Evolutionary conservation across 2,888 invertebrate genomes (phyloP).

Genomic region (Dicranocentrus wangi): DNA sequence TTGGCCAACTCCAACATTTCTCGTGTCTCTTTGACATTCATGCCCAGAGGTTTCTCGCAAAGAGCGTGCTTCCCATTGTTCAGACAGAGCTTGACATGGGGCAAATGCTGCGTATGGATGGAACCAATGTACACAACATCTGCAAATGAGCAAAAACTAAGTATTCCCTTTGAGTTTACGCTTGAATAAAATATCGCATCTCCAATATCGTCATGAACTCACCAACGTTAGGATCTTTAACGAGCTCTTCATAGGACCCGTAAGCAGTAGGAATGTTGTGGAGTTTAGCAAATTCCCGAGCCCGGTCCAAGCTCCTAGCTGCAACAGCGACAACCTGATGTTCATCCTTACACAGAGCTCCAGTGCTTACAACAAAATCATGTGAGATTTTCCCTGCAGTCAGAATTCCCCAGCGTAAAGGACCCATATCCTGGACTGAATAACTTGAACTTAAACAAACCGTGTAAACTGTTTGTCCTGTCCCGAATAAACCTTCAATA

Average conservation of each 20-base stretch:
- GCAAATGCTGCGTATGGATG: conserved; percentile 84
- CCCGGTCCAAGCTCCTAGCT: conserved; percentile 83
- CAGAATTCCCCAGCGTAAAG: conserved; percentile 88
- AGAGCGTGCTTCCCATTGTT: conserved; percentile 87
- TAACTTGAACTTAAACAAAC: no score
- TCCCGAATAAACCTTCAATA: no score
- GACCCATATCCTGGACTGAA: conserved; percentile 46
- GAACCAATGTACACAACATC: conserved; percentile 91
- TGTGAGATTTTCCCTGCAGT: conserved; percentile 89
- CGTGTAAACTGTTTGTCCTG: no score
- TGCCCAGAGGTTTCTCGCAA: conserved; percentile 91
- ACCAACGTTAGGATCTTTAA: conserved; percentile 86
- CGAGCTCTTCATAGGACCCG: conserved; percentile 85
- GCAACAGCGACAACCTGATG: conserved; percentile 86
- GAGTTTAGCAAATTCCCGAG: conserved; percentile 84
- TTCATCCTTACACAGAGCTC: conserved; percentile 80
- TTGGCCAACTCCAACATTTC: conserved; percentile 79
- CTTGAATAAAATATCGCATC: no score
- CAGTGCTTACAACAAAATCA: conserved; percentile 86
- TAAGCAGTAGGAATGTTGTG: conserved; percentile 84
- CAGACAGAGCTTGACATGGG: conserved; percentile 83
- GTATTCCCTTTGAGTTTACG: no score
- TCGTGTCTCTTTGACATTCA: conserved; percentile 84
- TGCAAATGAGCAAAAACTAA: no score
- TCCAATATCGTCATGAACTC: no score